Base-by-base conservation (phyloP, 2,797 vertebrate species). In the Cryptoblepharus egeriae region DNA sequence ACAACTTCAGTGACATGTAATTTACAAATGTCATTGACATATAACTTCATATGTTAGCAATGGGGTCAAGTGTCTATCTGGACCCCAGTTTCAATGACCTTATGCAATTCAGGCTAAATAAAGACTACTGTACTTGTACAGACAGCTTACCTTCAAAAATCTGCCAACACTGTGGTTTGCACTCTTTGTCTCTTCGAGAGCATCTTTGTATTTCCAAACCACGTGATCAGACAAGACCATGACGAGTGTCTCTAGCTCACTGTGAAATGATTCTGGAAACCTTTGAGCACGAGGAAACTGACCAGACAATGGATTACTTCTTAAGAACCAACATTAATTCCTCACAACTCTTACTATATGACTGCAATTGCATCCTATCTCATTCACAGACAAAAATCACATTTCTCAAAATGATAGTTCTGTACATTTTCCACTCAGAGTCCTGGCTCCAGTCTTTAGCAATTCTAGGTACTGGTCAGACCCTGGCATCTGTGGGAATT, bases 161-260 rank as follows among this genome's bases (percentile, higher is more conserved):
- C 94, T 96, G 26, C 98, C 98, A 72, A 97, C 93, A 0, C 97
- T 98, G 80, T 96, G 95, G 91, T 98, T 99, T 75, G 99, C 98
- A 58, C 95, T 97, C 82, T 96, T 98, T 0, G 98, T 98, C 93
- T 99, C 99, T 78, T 99, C 98, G 35, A 93, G 70, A 81, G 97
- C 86, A 0, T 99, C 97, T 93, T 93, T 98, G 92, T 96, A 96
- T 89, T 99, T 99, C 97, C 97, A 99, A 94, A 95, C 96, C 92
- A 99, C 96, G 32, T 99, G 98, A 83, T 99, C 98, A 0, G 97
- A 97, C 80, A 98, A 90, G 1, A 95, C 89, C 96, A 98, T 98
- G 83, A 98, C 95, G 88, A 99, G 95, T 2, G 92, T 95, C 92
- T 99, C 98, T 90, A 99, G 42, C 15, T 97, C 97, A 91, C 88